Evolutionary conservation across 2,888 invertebrate genomes (phyloP), one percentile per base, ranked within the genome.

Genomic region (Thalpophila matura): DNA sequence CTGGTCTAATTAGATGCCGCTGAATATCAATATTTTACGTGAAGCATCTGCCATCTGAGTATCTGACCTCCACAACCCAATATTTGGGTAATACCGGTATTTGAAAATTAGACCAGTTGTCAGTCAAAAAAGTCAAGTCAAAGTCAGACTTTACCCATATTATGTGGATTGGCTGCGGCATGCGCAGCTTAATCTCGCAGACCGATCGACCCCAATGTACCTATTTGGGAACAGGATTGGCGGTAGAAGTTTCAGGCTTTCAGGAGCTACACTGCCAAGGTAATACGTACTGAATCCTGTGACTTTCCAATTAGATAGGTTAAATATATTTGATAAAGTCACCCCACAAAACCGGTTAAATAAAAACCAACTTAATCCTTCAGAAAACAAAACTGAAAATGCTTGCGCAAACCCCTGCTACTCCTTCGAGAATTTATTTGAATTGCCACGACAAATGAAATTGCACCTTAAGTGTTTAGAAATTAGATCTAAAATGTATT

Each of bases 251-350:
- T 22, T 9, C 3, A 24, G 33, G 35, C 3, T 22, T 4, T 1
- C 4, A 16, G 20, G 1, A 58, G 6, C 2, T 27, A 22, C 31
- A 40, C 7, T 9, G 22, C 3, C 4, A 29, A 22, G 1, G 14
- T n/a, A 18, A 14, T 22, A n/a, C n/a, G n/a, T 47, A 22, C 27
- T 31, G 3, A 7, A 14, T 24, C 14, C 12, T 18, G 14, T 7
- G n/a, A 50, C 27, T 27, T 68, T 59, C 18, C 14, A 1, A 45
- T 40, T n/a, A 22, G 27, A 43, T n/a, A n/a, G n/a, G n/a, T n/a
- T n/a, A n/a, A n/a, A n/a, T n/a, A n/a, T 38, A 18, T 16, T 22
- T n/a, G 16, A 35, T 1, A 22, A 1, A 9, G 3, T 18, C 10
- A 33, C 4, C 10, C 4, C 10, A 24, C 7, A 26, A 2, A 0